phyloP scores from a whole-genome alignment of 2,113 vertebrate species.

The Indicator maculatus region DNA sequence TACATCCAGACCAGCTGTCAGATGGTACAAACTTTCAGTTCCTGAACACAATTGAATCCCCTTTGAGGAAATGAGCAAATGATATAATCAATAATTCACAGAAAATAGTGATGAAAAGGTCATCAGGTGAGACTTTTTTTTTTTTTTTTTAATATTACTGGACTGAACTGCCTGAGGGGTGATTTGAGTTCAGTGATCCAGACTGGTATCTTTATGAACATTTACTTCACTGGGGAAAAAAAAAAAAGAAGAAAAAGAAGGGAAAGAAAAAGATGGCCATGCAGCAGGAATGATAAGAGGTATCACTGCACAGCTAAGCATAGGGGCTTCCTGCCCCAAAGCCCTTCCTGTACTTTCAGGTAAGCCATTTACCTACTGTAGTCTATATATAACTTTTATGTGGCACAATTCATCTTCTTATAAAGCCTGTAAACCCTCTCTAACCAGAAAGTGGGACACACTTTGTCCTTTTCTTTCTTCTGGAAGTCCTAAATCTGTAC shows the following conservation, averaged over 20 bases:
- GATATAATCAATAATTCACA: neutral
- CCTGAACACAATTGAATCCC: neutral
- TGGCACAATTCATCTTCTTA: fast-evolving
- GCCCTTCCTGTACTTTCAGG: neutral
- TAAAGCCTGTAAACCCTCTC: neutral
- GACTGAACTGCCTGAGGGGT: neutral
- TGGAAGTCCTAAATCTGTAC: neutral
- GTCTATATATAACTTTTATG: neutral
- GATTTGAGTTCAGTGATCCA: neutral
- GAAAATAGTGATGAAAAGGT: neutral
- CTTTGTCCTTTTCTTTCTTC: neutral
- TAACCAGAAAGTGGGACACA: neutral
- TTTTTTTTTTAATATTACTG: neutral
- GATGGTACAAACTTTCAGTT: neutral
- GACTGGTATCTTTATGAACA: neutral
- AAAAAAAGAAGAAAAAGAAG: too few species aligned
- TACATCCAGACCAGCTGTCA: neutral
- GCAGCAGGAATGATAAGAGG: neutral
- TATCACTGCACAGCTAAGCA: neutral
- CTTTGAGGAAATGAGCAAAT: neutral
- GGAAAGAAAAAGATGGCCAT: neutral
- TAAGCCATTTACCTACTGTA: neutral
- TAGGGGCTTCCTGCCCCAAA: neutral
- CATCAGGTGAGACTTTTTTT: neutral
- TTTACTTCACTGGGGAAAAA: neutral